Conservation (phyloP, 2,888 invertebrate genomes). For the Andrena camellia region DNA sequence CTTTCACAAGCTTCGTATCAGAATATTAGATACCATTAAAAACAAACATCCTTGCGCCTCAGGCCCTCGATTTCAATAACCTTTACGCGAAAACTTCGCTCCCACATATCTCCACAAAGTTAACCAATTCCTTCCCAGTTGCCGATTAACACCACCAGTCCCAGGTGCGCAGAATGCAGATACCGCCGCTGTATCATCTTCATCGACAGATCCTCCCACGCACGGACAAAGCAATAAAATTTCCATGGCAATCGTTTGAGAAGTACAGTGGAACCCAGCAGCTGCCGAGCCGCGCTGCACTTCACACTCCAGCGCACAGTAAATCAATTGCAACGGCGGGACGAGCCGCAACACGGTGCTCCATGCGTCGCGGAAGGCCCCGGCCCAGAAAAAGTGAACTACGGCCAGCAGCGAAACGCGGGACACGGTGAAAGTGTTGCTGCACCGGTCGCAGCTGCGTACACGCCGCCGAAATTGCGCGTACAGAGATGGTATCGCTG, state of each 20-base stretch:
- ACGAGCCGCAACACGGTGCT: neutral
- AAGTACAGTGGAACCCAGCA: neutral
- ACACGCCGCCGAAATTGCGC: slow-evolving; percentile 20
- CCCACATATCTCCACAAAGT: no score
- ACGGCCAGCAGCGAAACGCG: neutral
- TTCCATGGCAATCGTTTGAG: neutral
- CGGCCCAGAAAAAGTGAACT: neutral
- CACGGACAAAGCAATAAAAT: no score
- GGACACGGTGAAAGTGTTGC: slow-evolving; percentile 53
- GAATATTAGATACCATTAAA: no score
- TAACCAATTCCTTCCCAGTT: no score
- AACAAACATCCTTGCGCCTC: no score
- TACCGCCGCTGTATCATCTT: no score
- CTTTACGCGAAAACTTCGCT: no score
- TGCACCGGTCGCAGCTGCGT: slow-evolving; percentile 59
- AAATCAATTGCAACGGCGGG: slow-evolving; percentile 5
- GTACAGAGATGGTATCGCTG: slow-evolving; percentile 48
- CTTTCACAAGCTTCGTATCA: no score
- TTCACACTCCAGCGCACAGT: neutral
- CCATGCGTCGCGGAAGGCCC: neutral
- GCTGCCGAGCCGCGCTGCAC: neutral
- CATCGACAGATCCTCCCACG: no score
- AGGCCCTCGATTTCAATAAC: no score
- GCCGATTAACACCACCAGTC: no score
- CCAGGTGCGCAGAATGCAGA: no score